A percentile compares a stretch with the other conserved stretches of the same genome.
Conservation (phyloP, 1,140 invertebrate species). For the Platyura marginata region DNA sequence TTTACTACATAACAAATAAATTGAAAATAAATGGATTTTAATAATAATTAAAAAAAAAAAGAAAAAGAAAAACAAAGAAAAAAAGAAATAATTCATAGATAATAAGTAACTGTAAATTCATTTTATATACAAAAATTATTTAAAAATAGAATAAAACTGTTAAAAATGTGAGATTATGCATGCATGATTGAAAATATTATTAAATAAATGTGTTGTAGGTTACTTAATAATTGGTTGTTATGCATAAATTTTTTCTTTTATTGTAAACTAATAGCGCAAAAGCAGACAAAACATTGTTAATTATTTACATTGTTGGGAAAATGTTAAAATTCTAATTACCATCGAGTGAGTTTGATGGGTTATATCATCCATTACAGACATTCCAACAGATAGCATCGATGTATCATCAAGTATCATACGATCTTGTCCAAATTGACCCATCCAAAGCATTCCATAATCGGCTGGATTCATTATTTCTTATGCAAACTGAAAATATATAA, state of each 20-base stretch:
- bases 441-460: conserved; percentile 48
- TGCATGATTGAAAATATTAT: not conserved
- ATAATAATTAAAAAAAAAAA: not conserved
- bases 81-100: not conserved
- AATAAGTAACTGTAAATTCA: not conserved
- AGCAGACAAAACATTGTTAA: not conserved
- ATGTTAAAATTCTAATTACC: conserved; percentile 12
- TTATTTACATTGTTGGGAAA: not conserved
- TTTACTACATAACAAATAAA: not conserved
- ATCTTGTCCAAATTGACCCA: conserved; percentile 29
- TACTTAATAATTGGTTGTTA: not conserved
- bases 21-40: not conserved
- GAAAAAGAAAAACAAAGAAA: not conserved
- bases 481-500: conserved; percentile 16
- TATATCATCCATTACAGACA: conserved; percentile 23
- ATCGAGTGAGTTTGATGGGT: conserved; percentile 15
- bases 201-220: not conserved
- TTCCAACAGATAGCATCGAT: conserved; percentile 14
- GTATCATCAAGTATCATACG: conserved; percentile 20
- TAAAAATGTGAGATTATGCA: too few relatives aligned
- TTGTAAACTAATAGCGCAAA: not conserved
- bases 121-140: not conserved
- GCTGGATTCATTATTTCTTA: conserved; percentile 29
- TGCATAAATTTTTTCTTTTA: not conserved
- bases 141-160: not conserved